Conservation (phyloP, 2,888 invertebrate genomes). For the Lasioglossum leucozonium region DNA sequence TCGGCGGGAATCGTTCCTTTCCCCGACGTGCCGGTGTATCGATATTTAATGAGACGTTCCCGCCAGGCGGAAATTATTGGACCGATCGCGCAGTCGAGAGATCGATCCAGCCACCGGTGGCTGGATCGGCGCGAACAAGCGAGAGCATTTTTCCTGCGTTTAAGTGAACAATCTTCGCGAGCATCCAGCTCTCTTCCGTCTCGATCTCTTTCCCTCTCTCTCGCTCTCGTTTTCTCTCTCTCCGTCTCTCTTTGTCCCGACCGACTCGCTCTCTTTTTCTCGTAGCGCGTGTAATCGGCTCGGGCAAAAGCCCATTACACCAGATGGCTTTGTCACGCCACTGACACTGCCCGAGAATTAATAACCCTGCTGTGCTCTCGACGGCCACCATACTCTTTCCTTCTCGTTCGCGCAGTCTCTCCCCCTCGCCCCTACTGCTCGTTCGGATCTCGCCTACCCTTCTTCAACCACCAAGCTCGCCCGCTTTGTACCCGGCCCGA, state of each 20-base stretch:
- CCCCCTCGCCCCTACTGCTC: background rate
- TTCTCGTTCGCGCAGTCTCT: background rate
- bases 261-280: conserved; percentile 22
- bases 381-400: conserved; percentile 51
- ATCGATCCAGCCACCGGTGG: background rate
- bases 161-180: conserved; percentile 26
- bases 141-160: conserved; percentile 26
- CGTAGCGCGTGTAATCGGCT: conserved; percentile 67
- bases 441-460: conserved; percentile 16
- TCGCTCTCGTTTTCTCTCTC: conserved; percentile 15
- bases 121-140: background rate
- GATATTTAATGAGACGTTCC: background rate
- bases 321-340: conserved; percentile 73
- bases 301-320: conserved; percentile 69
- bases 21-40: background rate
- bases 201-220: background rate
- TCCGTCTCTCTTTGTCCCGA: conserved; percentile 11
- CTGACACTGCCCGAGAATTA: conserved; percentile 70
- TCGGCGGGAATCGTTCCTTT: background rate
- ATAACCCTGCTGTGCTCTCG: conserved; percentile 67
- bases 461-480: conserved; percentile 6
- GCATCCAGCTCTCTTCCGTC: background rate
- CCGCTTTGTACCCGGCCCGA: conserved; percentile 53
- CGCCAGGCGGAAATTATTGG: background rate
- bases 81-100: background rate